Conservation (phyloP, 2,888 invertebrate genomes). For the Conus canariensis region DNA sequence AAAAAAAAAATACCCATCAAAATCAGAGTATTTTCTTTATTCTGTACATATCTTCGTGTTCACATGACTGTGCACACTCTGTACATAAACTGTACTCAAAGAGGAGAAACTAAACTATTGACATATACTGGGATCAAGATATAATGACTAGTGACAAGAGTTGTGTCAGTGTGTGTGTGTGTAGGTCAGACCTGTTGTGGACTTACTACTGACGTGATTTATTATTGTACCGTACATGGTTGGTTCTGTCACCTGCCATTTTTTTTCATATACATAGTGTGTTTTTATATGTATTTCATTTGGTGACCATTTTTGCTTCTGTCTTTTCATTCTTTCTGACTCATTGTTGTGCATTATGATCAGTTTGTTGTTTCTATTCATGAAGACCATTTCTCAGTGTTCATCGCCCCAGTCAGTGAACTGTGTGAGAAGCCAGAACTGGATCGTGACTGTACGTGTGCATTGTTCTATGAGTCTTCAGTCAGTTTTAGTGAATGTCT, state of each 20-base stretch:
- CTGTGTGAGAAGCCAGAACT: too few species aligned
- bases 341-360: background rate
- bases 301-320: background rate
- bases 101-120: background rate
- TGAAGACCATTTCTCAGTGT: too few species aligned
- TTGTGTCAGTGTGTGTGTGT: background rate
- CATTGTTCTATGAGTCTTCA: too few species aligned
- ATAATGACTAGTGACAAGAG: background rate
- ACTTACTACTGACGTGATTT: background rate
- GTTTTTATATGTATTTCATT: background rate
- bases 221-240: too few species aligned
- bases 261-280: background rate
- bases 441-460: too few species aligned
- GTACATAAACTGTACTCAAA: background rate
- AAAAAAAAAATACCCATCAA: background rate
- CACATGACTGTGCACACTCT: background rate
- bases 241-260: background rate
- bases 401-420: too few species aligned
- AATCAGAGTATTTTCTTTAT: conserved; percentile 25
- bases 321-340: background rate
- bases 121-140: background rate
- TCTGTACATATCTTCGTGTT: background rate
- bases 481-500: too few species aligned
- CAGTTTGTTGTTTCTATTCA: too few species aligned
- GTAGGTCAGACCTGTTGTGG: background rate